phyloP scores from a whole-genome alignment of 2,888 invertebrate genomes.

The Eupithecia centaureata region DNA sequence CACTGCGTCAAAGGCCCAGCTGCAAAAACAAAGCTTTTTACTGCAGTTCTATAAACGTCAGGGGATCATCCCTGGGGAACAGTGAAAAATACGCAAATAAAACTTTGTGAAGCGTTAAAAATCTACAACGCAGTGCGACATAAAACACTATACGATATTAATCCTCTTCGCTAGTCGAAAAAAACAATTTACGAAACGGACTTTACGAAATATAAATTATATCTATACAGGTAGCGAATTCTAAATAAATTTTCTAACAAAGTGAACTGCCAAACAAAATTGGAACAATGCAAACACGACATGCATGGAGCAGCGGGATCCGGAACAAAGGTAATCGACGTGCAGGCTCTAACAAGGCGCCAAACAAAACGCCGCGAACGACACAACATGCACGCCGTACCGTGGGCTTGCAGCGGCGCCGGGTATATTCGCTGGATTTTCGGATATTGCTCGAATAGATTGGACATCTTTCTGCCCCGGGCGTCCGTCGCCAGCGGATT shows the following conservation, averaged over 20 bases:
- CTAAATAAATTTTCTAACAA: slow-evolving; percentile 54
- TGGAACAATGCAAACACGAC: slow-evolving; percentile 68
- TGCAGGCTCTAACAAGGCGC: slow-evolving; percentile 63
- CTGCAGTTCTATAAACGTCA: neutral
- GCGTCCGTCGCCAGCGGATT: slow-evolving; percentile 71
- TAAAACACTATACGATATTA: slow-evolving; percentile 29
- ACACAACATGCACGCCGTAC: slow-evolving; percentile 74
- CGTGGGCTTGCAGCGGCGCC: slow-evolving; percentile 82
- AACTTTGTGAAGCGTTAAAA: slow-evolving; percentile 33
- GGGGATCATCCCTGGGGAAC: slow-evolving; percentile 4
- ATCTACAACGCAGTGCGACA: slow-evolving; percentile 29
- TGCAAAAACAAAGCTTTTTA: slow-evolving; percentile 50
- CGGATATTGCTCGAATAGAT: slow-evolving; percentile 88
- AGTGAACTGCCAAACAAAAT: slow-evolving; percentile 61
- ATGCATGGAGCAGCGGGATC: slow-evolving; percentile 69
- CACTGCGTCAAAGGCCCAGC: slow-evolving; percentile 88
- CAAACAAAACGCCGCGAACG: slow-evolving; percentile 59
- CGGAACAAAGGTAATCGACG: slow-evolving; percentile 71
- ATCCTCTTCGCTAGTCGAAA: slow-evolving; percentile 33
- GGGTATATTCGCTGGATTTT: slow-evolving; percentile 92
- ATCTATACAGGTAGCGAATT: slow-evolving; percentile 48
- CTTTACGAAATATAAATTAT: slow-evolving; percentile 43
- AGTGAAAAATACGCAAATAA: slow-evolving; percentile 26
- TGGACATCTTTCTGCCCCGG: slow-evolving; percentile 85
- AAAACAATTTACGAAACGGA: slow-evolving; percentile 51